Evolutionary conservation across 2,888 invertebrate genomes (phyloP), one percentile per base, ranked within the genome.

Genomic region (Drosophila meridionalis): DNA sequence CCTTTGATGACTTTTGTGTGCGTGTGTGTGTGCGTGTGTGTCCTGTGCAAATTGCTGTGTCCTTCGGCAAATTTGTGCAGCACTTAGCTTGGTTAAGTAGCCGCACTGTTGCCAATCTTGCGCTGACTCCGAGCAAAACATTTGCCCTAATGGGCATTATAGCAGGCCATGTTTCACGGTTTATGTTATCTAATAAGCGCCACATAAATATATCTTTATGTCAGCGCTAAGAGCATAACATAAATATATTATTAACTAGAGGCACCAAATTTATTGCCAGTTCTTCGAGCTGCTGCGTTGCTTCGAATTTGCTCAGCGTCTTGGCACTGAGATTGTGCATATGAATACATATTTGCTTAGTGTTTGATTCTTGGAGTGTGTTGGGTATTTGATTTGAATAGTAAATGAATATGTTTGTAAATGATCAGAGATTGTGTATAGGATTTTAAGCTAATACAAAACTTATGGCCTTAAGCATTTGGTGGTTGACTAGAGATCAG

Each of bases 141-240:
- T 26, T 50, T 4, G 52, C 50, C 56, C 63, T 55, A 69, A 81
- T 78, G 69, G 69, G 60, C 52, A 50, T 78, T 75, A 70, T 59
- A 56, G 67, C 55, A 28, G 56, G 28, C 56, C 67, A 65, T 72
- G 70, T 67, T 73, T 34, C 56, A 36, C 78, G 43, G 69, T 70
- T 87, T 80, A 82, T 83, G 83, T 67, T 77, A 77, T 80, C 88
- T 75, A 85, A 83, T 80, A 83, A 83, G 78, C 74, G 53, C 53
- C 53, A 65, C 69, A 69, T 68, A 72, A 75, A 73, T 62, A 71
- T 64, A 69, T 58, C 52, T 85, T 87, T 73, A 83, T 67, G 68
- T 52, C 65, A 66, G 65, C 61, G 70, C 69, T 66, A 71, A 71
- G 63, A 70, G 80, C 63, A 50, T 48, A 66, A 56, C 62, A 72